Base-by-base conservation (phyloP, 2,113 vertebrate genomes). In the Paratilapia polleni region DNA sequence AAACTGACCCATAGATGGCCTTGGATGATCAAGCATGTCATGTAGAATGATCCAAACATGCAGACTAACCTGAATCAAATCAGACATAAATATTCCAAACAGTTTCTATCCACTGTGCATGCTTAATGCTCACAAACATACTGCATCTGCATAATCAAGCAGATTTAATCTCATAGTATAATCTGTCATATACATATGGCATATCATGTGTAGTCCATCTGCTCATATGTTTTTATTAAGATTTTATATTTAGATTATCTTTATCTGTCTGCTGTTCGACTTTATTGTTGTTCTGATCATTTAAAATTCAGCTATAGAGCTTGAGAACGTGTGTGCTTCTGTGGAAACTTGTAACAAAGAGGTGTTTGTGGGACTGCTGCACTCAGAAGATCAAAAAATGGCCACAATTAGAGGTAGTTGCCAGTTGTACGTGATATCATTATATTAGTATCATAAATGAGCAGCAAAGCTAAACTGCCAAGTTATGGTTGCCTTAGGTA, bases 171-270 rank as follows among this genome's bases (percentile, higher is more conserved):
- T 73, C 26, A 26, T 8, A 13, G 68, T 77, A 26, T 75, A 88
- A 90, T 89, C 85, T 49, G 54, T 24, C 34, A 38, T 66, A 38
- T 63, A 56, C 92, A 94, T 87, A 88, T 88, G 85, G 6, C 64
- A 28, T 64, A 22, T 80, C 61, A 52, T 70, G 60, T 64, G 66
- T 41, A 20, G 20, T 12, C 56, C 43, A 19, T 49, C 14, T 36
- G 78, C 62, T 78, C 56, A 3, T 73, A 43, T 63, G 87, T 68
- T 78, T 86, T 89, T 81, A 76, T 64, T 34, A 28, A 77, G 8
- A 57, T 82, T 73, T 86, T 24, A 62, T 70, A 57, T 38, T 84
- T 63, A 80, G 57, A 82, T 85, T 59, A 91, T 76, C 8, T 2
- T 9, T 41, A 61, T 58, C 49, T 22, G 0, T 31, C 54, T 75